phyloP scores from a whole-genome alignment of 2,888 invertebrate genomes.

The Therioaphis trifolii region DNA sequence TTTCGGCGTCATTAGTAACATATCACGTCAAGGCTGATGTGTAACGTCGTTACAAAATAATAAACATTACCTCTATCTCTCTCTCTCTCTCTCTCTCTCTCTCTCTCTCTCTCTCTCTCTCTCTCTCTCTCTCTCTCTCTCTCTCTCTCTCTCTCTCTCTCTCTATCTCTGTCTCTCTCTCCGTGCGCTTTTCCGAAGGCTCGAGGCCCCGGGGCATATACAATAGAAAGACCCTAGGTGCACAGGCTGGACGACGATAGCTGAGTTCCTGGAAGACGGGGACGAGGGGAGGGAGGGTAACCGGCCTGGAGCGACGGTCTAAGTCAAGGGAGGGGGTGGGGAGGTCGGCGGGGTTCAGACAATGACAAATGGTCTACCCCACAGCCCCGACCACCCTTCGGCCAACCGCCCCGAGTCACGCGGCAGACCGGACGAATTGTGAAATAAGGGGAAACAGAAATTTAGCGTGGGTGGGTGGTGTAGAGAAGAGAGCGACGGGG shows the following conservation, averaged over 20 bases:
- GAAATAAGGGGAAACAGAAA: neutral
- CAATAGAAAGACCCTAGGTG: slow-evolving; percentile 44
- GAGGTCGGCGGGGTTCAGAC: slow-evolving; percentile 25
- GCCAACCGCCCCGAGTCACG: neutral
- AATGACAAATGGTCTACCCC: slow-evolving; percentile 58
- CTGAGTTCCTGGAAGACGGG: too few relatives aligned
- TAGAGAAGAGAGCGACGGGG: too few relatives aligned
- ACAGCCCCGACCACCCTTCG: neutral
- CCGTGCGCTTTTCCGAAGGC: slow-evolving; percentile 23
- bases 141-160: neutral
- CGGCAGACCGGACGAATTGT: neutral
- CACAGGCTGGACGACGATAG: slow-evolving; percentile 15
- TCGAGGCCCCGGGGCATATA: neutral
- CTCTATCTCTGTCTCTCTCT: too few relatives aligned
- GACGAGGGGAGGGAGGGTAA: neutral
- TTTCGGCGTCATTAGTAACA: slow-evolving; percentile 56
- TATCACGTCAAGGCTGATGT: slow-evolving; percentile 53
- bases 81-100: neutral
- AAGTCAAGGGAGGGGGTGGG: neutral
- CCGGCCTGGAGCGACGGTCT: too few relatives aligned
- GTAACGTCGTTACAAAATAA: slow-evolving; percentile 60
- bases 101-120: neutral
- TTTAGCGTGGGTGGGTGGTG: neutral
- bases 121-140: neutral
- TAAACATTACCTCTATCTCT: slow-evolving; percentile 43